phyloP scores from a whole-genome alignment of 2,113 vertebrate genomes.

The Labrus mixtus region DNA sequence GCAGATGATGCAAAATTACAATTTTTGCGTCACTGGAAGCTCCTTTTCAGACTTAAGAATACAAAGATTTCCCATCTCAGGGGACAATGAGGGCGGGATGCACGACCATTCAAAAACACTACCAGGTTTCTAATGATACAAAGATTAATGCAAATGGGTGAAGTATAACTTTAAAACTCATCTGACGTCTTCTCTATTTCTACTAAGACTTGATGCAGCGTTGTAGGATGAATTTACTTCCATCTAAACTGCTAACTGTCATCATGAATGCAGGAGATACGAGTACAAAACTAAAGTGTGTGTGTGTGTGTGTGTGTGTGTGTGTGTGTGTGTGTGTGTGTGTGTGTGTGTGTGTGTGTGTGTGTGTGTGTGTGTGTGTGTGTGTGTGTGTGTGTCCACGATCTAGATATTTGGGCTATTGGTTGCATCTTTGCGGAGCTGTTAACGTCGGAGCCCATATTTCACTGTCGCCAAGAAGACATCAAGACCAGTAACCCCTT shows the following conservation, averaged over 20 bases:
- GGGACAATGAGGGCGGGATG: no score
- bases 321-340: constrained; percentile 4
- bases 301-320: constrained; percentile 7
- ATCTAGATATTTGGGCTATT: constrained; percentile 98
- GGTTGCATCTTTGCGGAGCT: constrained; percentile 99
- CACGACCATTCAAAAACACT: no score
- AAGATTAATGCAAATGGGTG: no score
- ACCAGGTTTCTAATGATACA: no score
- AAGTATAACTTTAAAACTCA: no score
- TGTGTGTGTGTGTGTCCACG: constrained; percentile 35
- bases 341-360: constrained; percentile 15
- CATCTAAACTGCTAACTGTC: background rate
- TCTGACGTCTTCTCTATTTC: no score
- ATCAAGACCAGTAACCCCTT: constrained; percentile 99
- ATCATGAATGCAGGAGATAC: background rate
- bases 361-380: constrained; percentile 30
- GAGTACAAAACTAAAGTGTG: background rate
- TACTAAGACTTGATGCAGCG: no score
- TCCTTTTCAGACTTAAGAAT: no score
- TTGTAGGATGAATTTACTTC: no score
- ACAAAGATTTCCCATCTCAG: no score
- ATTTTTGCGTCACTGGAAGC: no score
- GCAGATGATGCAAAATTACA: no score
- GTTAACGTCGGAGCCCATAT: constrained; percentile 97
- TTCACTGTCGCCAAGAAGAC: constrained; percentile 99